Percentiles rank a stretch among this genome's conserved stretches.
phyloP scores from a whole-genome alignment of 1,140 invertebrate genomes.

The Mercenaria mercenaria region DNA sequence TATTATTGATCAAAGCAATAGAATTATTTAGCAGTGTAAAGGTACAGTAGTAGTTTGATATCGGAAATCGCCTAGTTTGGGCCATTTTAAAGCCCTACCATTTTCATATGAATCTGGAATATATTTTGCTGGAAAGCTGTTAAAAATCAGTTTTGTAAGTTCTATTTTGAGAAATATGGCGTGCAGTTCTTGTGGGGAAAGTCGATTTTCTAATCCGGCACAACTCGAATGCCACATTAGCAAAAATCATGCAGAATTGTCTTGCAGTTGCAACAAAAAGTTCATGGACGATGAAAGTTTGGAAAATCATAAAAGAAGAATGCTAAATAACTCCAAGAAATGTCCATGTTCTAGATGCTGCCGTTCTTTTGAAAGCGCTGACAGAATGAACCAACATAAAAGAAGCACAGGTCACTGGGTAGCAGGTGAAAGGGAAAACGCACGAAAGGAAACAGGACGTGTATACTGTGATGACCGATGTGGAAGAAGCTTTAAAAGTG shows the following conservation, averaged over 20 bases:
- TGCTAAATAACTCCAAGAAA: background rate
- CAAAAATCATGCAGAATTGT: conserved; percentile 27
- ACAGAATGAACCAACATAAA: background rate
- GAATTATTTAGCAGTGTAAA: no score
- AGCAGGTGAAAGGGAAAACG: background rate
- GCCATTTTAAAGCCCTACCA: no score
- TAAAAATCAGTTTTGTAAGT: no score
- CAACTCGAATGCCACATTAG: background rate
- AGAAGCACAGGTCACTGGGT: background rate
- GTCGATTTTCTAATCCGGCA: conserved; percentile 2
- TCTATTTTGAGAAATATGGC: background rate
- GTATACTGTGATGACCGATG: conserved; percentile 10
- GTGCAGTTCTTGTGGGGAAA: background rate
- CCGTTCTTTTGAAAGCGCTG: background rate
- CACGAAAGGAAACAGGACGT: background rate
- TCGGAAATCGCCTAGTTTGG: no score
- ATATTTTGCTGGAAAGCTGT: no score
- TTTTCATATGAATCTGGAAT: no score
- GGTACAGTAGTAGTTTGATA: no score
- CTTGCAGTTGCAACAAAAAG: background rate
- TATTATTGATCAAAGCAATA: no score
- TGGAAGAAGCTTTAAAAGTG: background rate
- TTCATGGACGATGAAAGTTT: background rate
- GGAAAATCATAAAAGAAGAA: background rate
- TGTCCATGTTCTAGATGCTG: background rate